A percentile compares a stretch with the other conserved stretches of the same genome.
Evolutionary conservation across 1,140 invertebrate species (phyloP).

Genomic region (Heliconius congener): DNA sequence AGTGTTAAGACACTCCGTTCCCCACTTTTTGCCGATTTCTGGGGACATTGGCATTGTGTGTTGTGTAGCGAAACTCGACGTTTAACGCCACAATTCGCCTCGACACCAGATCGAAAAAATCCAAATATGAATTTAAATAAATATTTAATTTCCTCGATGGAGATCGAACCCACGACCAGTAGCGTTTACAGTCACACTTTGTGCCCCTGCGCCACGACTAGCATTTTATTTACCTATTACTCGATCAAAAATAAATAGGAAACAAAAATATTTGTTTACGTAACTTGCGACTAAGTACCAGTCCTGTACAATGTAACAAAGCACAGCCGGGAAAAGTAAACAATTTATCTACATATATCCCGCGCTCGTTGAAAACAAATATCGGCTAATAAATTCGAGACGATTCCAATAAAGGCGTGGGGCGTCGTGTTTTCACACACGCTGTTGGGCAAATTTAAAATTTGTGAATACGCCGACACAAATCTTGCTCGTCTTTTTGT

Average conservation of each 20-base stretch:
- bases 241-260: background rate
- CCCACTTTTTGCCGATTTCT: too few species aligned
- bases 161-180: too few species aligned
- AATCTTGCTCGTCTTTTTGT: constrained; percentile 65
- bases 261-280: background rate
- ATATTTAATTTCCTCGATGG: too few species aligned
- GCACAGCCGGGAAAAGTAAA: constrained; percentile 34
- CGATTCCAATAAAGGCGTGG: constrained; percentile 62
- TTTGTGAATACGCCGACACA: constrained; percentile 64
- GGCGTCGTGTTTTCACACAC: constrained; percentile 65
- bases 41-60: too few species aligned
- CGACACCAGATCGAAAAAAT: too few species aligned
- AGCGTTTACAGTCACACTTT: too few species aligned
- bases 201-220: too few species aligned
- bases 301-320: constrained; percentile 3
- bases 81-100: too few species aligned
- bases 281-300: background rate
- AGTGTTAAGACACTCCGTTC: too few species aligned
- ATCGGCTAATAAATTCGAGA: constrained; percentile 41
- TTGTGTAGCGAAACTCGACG: too few species aligned
- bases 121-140: too few species aligned
- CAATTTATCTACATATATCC: constrained; percentile 40
- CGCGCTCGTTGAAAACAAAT: constrained; percentile 28
- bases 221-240: background rate
- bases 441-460: constrained; percentile 65